Base-by-base conservation (phyloP, 2,113 vertebrate genomes). In the Coptodon bakossiorum region DNA sequence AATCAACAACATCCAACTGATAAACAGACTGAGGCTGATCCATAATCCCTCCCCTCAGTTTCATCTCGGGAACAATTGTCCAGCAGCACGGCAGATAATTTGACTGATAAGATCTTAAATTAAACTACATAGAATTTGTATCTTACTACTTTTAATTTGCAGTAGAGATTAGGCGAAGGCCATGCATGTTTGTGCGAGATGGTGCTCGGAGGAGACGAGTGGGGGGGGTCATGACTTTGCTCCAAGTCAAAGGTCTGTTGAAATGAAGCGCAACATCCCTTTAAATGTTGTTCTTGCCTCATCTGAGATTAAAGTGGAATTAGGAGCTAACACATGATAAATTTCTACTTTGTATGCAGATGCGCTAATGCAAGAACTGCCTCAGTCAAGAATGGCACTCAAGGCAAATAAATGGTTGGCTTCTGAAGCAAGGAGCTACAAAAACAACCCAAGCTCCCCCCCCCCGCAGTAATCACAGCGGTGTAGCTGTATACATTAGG, bases 301-400 rank as follows among this genome's bases (percentile, higher is more conserved):
- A 7, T 85, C 48, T 48, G 84, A 68, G 59, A 88, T 56, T 50
- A 89, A 91, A 82, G 63, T 56, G 29, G 82, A 82, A 81, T 87
- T 86, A 1, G 31, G 40, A 59, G 83, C 59, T 24, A 31, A 73
- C 29, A 45, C 79, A 61, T 68, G 73, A 91, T 83, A 83, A 8
- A 83, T 85, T 80, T 82, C 86, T 80, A 45, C 87, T 94, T 82
- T 88, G 85, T 63, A 86, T 93, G 92, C 89, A 91, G 86, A 93
- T 85, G 59, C 10, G 7, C 63, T 52, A 87, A 90, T 78, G 86
- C 61, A 38, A 45, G 71, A 45, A 50, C 27, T 83, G 85, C 84
- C 24, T n/a, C 10, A 81, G 52, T 80, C 29, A 1, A 76, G 80
- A 85, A 71, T 13, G 81, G 43, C 79, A 76, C 82, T 89, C 56